A percentile compares a stretch with the other conserved stretches of the same genome.
Evolutionary conservation across 2,797 vertebrate genomes (phyloP).

Genomic region (Anas acuta): DNA sequence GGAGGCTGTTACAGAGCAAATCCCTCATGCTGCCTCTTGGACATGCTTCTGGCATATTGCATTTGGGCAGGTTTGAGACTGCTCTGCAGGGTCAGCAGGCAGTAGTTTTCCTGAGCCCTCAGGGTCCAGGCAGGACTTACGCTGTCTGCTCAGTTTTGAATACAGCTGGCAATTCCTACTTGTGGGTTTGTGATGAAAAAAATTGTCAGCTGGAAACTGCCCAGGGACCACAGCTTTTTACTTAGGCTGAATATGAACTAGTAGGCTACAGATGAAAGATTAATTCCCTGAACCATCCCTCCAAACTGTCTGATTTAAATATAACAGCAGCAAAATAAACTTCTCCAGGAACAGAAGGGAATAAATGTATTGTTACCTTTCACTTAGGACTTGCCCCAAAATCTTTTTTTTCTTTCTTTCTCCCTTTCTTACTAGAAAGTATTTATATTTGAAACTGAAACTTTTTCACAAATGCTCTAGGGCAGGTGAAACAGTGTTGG

Average conservation of each 20-base stretch:
- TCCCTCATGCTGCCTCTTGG: conserved; percentile 55
- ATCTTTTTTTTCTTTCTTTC: not conserved
- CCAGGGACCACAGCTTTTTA: conserved; percentile 39
- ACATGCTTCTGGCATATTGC: conserved; percentile 55
- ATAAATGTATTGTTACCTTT: conserved; percentile 8
- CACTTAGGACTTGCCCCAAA: not conserved
- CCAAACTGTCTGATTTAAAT: conserved; percentile 60
- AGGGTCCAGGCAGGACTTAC: not conserved
- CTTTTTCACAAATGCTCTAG: not conserved
- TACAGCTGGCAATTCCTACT: conserved; percentile 36
- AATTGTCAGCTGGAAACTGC: conserved; percentile 46
- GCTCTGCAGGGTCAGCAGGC: not conserved
- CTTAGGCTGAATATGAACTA: conserved; percentile 22
- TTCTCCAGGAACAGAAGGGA: not conserved
- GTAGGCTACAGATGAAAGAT: conserved; percentile 52
- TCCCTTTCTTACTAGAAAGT: not conserved
- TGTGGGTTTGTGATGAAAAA: conserved; percentile 39
- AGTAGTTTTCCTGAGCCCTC: conserved; percentile 29
- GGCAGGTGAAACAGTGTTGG: not conserved
- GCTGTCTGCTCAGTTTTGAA: conserved; percentile 40
- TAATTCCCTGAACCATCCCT: conserved; percentile 48
- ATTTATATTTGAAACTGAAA: not conserved
- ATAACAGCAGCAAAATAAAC: conserved; percentile 56
- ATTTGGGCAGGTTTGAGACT: not conserved
- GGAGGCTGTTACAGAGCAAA: conserved; percentile 29